Conservation (phyloP, 2,888 invertebrate genomes). For the Trichacis sp. region DNA sequence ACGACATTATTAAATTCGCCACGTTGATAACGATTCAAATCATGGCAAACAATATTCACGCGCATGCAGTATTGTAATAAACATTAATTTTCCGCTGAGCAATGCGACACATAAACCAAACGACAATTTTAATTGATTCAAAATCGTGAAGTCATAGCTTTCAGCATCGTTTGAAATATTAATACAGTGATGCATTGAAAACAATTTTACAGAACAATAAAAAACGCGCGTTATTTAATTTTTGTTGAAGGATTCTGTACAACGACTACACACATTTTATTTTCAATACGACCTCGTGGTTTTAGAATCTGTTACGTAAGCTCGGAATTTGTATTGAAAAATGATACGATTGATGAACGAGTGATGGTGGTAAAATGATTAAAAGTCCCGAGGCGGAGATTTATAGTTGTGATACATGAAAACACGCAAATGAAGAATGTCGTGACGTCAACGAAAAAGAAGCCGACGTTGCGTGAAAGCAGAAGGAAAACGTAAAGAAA, state of each 20-base stretch:
- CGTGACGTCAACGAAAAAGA: constrained; percentile 14
- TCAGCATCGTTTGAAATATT: background rate
- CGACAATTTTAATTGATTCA: background rate
- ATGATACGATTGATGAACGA: too few species aligned
- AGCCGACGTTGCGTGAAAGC: constrained; percentile 19
- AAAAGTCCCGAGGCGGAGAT: background rate
- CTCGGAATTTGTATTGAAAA: background rate
- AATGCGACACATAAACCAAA: constrained; percentile 32
- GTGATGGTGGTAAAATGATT: background rate
- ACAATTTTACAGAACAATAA: background rate
- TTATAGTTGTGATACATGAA: constrained; percentile 8
- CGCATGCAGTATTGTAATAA: constrained; percentile 37
- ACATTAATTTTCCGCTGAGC: constrained; percentile 37
- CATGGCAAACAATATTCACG: constrained; percentile 37
- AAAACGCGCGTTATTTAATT: background rate
- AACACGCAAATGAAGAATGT: constrained; percentile 14
- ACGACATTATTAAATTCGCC: background rate
- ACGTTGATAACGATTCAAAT: constrained; percentile 21
- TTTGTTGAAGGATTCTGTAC: background rate
- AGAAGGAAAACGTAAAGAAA: constrained; percentile 11
- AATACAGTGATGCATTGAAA: background rate
- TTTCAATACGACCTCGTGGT: background rate
- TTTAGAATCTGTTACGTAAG: background rate
- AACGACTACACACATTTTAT: background rate
- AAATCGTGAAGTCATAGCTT: constrained; percentile 5